Evolutionary conservation across 1,140 invertebrate genomes (phyloP).

Genomic region (Myzus persicae): DNA sequence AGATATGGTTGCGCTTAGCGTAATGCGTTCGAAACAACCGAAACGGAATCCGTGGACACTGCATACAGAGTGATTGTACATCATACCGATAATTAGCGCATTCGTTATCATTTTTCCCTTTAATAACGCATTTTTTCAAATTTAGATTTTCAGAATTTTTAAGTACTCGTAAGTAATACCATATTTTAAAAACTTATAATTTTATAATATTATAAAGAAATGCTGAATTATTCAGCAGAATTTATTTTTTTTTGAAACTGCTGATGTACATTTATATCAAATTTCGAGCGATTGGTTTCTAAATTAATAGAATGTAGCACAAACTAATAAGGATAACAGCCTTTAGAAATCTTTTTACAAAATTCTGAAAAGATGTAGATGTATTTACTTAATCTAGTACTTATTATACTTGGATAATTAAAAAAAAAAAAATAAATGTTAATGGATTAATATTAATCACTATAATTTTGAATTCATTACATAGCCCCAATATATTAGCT

Average conservation of each 20-base stretch:
- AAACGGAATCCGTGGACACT: neutral
- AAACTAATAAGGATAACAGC: no score
- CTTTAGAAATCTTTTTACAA: neutral
- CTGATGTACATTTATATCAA: no score
- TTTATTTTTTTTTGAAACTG: neutral
- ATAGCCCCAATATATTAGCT: no score
- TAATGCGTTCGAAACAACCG: neutral
- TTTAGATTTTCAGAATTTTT: neutral
- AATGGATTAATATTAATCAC: no score
- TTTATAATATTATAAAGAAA: no score
- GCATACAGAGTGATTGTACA: neutral
- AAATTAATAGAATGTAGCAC: no score
- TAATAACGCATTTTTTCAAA: neutral
- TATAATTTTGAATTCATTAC: no score
- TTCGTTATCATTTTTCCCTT: neutral
- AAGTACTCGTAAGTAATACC: neutral
- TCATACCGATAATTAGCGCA: neutral
- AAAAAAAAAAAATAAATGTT: no score
- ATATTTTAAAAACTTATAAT: neutral
- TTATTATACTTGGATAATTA: no score
- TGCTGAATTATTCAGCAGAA: no score
- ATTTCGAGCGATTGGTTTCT: neutral
- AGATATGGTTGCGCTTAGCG: no score
- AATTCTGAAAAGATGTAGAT: neutral
- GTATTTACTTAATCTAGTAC: no score